A percentile compares a stretch with the other conserved stretches of the same genome.
Evolutionary conservation across 2,888 invertebrate species (phyloP).

Genomic region (Drosophila melanosoma): DNA sequence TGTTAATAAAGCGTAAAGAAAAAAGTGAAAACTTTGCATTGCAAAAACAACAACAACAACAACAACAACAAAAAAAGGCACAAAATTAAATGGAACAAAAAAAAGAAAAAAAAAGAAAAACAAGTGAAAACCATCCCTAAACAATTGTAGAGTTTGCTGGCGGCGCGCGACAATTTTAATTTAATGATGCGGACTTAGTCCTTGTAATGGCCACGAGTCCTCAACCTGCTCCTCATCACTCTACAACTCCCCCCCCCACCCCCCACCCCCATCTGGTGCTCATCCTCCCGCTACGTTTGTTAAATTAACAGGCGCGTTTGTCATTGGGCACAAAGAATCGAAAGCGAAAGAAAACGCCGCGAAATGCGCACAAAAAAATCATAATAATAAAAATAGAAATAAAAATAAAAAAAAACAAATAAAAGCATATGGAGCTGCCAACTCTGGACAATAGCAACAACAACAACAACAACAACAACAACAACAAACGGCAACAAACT

Average conservation of each 20-base stretch:
- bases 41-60: slow-evolving; percentile 40
- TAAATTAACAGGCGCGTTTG: slow-evolving; percentile 79
- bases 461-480: slow-evolving; percentile 10
- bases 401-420: slow-evolving; percentile 72
- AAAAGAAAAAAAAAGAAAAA: background rate
- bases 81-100: slow-evolving; percentile 19
- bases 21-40: slow-evolving; percentile 61
- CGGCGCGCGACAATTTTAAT: slow-evolving; percentile 75
- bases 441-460: slow-evolving; percentile 5
- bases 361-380: slow-evolving; percentile 58
- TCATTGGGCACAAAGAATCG: slow-evolving; percentile 56
- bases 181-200: slow-evolving; percentile 82
- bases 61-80: slow-evolving; percentile 25
- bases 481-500: slow-evolving; percentile 22
- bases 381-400: slow-evolving; percentile 42
- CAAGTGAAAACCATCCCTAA: slow-evolving; percentile 34
- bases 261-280: background rate
- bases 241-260: no score
- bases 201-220: slow-evolving; percentile 72
- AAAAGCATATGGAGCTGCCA: slow-evolving; percentile 72
- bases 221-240: background rate
- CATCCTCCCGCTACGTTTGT: slow-evolving; percentile 65
- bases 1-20: slow-evolving; percentile 79
- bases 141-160: slow-evolving; percentile 38
- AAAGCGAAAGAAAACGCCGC: slow-evolving; percentile 33